These are phyloP conservation scores for Maccullochella peelii DNA, from an alignment of 2,113 vertebrate species.

Conservation along the genomic window DNA sequence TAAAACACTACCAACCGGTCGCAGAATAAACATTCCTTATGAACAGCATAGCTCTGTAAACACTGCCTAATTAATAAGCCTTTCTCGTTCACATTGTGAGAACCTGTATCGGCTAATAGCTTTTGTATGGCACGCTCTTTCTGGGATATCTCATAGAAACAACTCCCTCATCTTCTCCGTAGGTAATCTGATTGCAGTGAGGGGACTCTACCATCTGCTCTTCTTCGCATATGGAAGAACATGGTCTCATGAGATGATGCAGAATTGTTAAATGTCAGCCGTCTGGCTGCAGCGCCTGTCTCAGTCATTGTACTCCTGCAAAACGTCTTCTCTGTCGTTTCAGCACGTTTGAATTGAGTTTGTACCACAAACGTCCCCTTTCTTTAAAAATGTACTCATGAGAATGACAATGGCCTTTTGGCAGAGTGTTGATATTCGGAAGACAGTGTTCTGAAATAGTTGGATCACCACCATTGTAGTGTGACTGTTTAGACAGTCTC, in stretches of 20 bases:
- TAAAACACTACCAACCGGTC: constrained; percentile 23
- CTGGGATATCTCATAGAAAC: background rate
- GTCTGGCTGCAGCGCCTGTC: background rate
- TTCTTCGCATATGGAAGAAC: constrained; percentile 2
- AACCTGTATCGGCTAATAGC: background rate
- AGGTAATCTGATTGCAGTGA: constrained; percentile 21
- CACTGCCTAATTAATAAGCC: constrained; percentile 45
- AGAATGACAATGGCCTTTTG: constrained; percentile 15
- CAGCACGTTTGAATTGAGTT: constrained; percentile 11
- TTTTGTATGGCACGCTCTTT: background rate
- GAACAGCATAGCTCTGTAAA: constrained; percentile 54
- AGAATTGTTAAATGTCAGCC: background rate
- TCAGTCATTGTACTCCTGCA: background rate
- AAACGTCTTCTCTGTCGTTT: background rate
- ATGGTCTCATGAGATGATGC: constrained; percentile 16
- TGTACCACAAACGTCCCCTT: constrained; percentile 15
- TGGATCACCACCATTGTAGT: constrained; percentile 30
- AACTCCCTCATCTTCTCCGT: constrained; percentile 13
- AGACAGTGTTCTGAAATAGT: constrained; percentile 3
- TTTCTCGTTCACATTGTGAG: background rate
- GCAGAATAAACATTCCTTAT: constrained; percentile 22
- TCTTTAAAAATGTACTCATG: background rate
- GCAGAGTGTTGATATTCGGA: constrained; percentile 8
- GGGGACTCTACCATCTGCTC: constrained; percentile 42
- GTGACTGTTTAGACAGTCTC: constrained; percentile 30